These are phyloP conservation scores for Rhinophrynus dorsalis DNA, from an alignment of 2,797 vertebrate genomes.

Conservation along the genomic window DNA sequence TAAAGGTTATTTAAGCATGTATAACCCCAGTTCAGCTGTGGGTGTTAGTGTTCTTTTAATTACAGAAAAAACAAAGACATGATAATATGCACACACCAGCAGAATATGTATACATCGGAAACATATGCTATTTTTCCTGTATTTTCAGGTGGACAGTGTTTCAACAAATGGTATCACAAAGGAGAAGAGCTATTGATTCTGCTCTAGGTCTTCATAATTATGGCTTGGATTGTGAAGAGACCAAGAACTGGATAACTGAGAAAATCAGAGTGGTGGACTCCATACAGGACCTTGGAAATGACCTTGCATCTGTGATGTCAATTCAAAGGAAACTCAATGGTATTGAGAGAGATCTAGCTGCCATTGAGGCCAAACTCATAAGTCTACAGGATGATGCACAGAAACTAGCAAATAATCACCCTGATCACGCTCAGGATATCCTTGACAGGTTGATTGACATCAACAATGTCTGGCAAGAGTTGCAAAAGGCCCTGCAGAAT, in stretches of 20 bases:
- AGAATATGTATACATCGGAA: too few relatives aligned
- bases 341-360: conserved; percentile 85
- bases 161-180: conserved; percentile 79
- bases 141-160: conserved; percentile 85
- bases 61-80: too few relatives aligned
- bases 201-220: conserved; percentile 89
- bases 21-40: too few relatives aligned
- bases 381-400: conserved; percentile 77
- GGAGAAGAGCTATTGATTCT: conserved; percentile 78
- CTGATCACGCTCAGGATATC: conserved; percentile 76
- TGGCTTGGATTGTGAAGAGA: conserved; percentile 89
- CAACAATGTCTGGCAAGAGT: conserved; percentile 76
- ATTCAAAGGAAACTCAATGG: conserved; percentile 94
- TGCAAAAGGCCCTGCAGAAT: conserved; percentile 78
- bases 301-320: conserved; percentile 86
- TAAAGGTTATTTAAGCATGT: too few relatives aligned
- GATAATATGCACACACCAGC: too few relatives aligned
- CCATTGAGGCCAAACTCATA: conserved; percentile 79
- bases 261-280: conserved; percentile 88
- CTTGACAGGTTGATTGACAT: conserved; percentile 64
- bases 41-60: too few relatives aligned
- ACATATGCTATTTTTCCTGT: too few relatives aligned
- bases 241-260: conserved; percentile 84
- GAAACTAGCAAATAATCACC: conserved; percentile 75
- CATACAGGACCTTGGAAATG: conserved; percentile 85